Base-by-base conservation (phyloP, 92 coral and sea anemone genomes). In the Zoanthus sansibaricus region DNA sequence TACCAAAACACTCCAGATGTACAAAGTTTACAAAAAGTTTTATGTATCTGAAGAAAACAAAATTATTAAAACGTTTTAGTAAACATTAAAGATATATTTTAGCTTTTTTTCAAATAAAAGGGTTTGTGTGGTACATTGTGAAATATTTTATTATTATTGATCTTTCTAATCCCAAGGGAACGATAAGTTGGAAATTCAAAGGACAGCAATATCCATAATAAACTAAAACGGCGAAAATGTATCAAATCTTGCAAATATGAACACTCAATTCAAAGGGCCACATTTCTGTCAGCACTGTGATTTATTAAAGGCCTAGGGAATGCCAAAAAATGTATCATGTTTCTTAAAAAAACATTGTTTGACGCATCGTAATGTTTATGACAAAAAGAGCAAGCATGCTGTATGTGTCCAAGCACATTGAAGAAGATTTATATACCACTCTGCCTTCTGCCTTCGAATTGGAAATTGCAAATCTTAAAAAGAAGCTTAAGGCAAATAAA, bases 241-340 rank as follows among this genome's bases (percentile, higher is more conserved):
- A 66, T 67, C 59, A 66, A 21, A n/a, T 58, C 47, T 80, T 45
- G 75, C 75, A 80, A 59, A 80, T 80, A 59, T 80, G 85, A 48
- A 62, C 55, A 7, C 15, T 52, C 46, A 13, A 15, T 46, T 17
- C 61, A 45, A 10, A 67, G 32, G 42, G 20, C 51, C 18, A 80
- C 59, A 17, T 20, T 46, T 45, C 17, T 14, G 20, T 67, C 75
- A 80, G 25, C 45, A 18, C 21, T 8, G n/a, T n/a, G 69, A 62
- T 17, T n/a, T 4, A 62, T 9, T 62, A 17, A 25, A 25, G 25
- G 25, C 42, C 42, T 37, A 31, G 21, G 69, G 10, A 17, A 62
- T 5, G 69, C 69, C 9, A 62, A 17, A 12, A 62, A 62, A 1
- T 62, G 10, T n/a, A 17, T 18, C n/a, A 62, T 62, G 9, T 17